Conservation (phyloP, 2,888 invertebrate species). For the Chalcis sispes region DNA sequence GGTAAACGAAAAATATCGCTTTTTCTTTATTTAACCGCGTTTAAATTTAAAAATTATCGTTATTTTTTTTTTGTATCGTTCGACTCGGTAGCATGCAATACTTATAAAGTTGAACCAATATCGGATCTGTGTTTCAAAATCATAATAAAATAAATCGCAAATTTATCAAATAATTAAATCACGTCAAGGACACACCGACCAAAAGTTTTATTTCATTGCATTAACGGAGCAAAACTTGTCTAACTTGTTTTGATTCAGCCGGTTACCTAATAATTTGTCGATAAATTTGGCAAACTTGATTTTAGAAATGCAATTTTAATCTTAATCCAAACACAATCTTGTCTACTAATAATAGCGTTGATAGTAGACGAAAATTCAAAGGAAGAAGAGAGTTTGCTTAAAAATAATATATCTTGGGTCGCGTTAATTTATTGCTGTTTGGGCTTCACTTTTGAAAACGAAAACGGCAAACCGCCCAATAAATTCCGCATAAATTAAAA, state of each 20-base stretch:
- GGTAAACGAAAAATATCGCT: too few relatives aligned
- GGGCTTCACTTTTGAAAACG: not conserved
- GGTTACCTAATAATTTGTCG: slow-evolving; percentile 9
- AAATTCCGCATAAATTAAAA: slow-evolving; percentile 33
- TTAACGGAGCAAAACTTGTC: not conserved
- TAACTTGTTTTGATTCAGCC: not conserved
- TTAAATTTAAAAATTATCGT: too few relatives aligned
- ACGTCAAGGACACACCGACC: too few relatives aligned
- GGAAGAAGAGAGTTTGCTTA: not conserved
- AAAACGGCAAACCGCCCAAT: not conserved
- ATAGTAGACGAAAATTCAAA: not conserved
- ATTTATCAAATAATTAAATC: not conserved
- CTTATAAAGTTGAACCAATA: too few relatives aligned
- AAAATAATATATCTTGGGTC: not conserved
- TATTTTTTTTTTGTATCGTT: too few relatives aligned
- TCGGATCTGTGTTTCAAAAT: too few relatives aligned
- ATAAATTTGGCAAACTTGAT: slow-evolving; percentile 16
- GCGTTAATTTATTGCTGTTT: slow-evolving; percentile 16
- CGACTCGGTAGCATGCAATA: too few relatives aligned
- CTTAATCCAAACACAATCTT: slow-evolving; percentile 3
- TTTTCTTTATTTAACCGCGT: too few relatives aligned
- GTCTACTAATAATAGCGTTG: not conserved
- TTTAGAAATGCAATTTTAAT: slow-evolving; percentile 21
- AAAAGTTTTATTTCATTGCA: not conserved
- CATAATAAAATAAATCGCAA: not conserved